These are phyloP conservation scores for Calidris pygmaea DNA, from an alignment of 2,113 vertebrate genomes.

Conservation along the genomic window DNA sequence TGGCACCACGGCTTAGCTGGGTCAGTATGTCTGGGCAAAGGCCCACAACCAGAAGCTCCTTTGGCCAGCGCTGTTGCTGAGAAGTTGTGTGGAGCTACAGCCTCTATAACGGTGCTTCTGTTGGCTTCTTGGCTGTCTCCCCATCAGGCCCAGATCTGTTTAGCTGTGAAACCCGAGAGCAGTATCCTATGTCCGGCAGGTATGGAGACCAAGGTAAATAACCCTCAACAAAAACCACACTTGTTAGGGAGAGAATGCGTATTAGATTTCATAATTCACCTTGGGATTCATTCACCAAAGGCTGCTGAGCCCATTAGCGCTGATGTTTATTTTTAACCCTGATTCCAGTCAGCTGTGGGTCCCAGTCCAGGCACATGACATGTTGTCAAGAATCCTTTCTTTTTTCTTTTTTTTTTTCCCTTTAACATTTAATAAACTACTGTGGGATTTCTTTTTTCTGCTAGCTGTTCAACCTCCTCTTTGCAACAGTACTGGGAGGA, in stretches of 20 bases:
- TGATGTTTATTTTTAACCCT: slow-evolving; percentile 2
- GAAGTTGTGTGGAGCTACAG: background rate
- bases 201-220: slow-evolving; percentile 18
- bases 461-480: background rate
- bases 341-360: slow-evolving; percentile 19
- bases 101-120: background rate
- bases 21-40: background rate
- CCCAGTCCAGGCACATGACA: background rate
- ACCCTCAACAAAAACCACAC: background rate
- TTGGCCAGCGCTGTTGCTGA: background rate
- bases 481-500: background rate
- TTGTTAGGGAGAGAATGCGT: background rate
- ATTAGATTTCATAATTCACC: slow-evolving; percentile 20
- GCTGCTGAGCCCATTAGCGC: background rate
- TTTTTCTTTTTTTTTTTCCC: background rate
- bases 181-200: background rate
- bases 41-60: background rate
- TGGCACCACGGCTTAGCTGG: background rate
- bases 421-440: background rate
- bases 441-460: background rate
- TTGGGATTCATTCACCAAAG: background rate
- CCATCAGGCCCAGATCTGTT: background rate
- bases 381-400: background rate
- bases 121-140: background rate
- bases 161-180: background rate